Percentiles rank a stretch among this genome's conserved stretches.
phyloP scores from a whole-genome alignment of 2,797 vertebrate genomes.

The Chrosomus eos region DNA sequence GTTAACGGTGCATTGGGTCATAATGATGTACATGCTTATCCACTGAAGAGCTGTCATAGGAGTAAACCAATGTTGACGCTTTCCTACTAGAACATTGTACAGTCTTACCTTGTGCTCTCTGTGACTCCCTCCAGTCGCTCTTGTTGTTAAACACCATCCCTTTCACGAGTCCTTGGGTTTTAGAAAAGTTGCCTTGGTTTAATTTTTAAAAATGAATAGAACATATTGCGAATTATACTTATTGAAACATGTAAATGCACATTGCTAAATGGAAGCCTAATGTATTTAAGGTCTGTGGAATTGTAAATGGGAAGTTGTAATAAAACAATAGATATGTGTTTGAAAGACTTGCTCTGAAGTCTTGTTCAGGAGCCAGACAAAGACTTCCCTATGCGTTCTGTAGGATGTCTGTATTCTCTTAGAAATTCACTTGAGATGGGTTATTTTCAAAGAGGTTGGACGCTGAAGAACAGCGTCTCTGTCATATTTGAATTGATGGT shows the following conservation, averaged over 20 bases:
- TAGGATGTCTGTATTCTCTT: conserved; percentile 63
- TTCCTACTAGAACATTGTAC: conserved; percentile 77
- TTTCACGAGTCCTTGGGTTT: conserved; percentile 67
- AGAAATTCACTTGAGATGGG: conserved; percentile 58
- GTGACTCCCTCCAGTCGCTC: conserved; percentile 59
- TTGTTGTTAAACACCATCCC: conserved; percentile 25
- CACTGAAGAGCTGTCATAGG: conserved; percentile 64
- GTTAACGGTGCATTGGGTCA: conserved; percentile 54
- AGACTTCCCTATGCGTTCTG: conserved; percentile 30
- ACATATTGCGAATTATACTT: conserved; percentile 71
- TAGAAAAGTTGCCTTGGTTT: conserved; percentile 80
- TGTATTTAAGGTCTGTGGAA: conserved; percentile 61
- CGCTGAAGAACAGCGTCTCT: conserved; percentile 58
- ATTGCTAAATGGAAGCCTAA: conserved; percentile 66
- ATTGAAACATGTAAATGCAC: conserved; percentile 70
- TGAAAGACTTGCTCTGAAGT: too few relatives aligned
- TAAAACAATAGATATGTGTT: conserved; percentile 69
- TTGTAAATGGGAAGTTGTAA: conserved; percentile 68
- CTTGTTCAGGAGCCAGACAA: conserved; percentile 52
- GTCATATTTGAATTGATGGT: conserved; percentile 72
- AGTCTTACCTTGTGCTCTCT: conserved; percentile 74
- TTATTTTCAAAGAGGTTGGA: conserved; percentile 52
- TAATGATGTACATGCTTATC: conserved; percentile 64
- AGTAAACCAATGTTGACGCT: conserved; percentile 63
- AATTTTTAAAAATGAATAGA: conserved; percentile 65